Percentiles rank a stretch among this genome's conserved stretches.
phyloP scores from a whole-genome alignment of 2,888 invertebrate species.

The Trissolcus brochymenae region DNA sequence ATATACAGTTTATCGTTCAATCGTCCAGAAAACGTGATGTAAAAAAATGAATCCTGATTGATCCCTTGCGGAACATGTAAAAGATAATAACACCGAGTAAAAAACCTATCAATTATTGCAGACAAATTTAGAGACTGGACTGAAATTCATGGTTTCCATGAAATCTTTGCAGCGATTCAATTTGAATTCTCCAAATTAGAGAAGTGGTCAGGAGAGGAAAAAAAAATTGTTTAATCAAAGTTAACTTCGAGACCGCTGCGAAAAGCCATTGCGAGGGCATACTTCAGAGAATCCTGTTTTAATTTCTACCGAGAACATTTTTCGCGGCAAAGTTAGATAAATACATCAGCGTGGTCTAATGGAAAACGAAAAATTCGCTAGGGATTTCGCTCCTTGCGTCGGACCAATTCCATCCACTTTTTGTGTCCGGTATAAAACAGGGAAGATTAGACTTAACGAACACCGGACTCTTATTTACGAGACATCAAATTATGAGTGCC shows the following conservation, averaged over 20 bases:
- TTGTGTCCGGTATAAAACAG: constrained; percentile 23
- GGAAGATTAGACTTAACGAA: constrained; percentile 29
- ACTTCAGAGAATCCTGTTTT: constrained; percentile 26
- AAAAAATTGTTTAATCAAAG: constrained; percentile 18
- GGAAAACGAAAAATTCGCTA: constrained; percentile 43
- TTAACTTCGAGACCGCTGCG: constrained; percentile 1
- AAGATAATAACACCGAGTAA: too few species aligned
- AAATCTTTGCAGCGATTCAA: too few species aligned
- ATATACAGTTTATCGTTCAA: constrained; percentile 46
- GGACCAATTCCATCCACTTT: constrained; percentile 41
- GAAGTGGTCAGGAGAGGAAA: not conserved
- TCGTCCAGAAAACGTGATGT: constrained; percentile 28
- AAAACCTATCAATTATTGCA: too few species aligned
- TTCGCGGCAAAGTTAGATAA: constrained; percentile 25
- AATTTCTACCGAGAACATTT: constrained; percentile 8
- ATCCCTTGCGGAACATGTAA: too few species aligned
- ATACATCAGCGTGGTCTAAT: constrained; percentile 44
- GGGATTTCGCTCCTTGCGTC: constrained; percentile 29
- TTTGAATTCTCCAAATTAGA: not conserved
- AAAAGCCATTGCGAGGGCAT: constrained; percentile 9
- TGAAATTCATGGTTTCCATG: too few species aligned
- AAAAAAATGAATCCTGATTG: constrained; percentile 40
- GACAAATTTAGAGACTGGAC: too few species aligned
- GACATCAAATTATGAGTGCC: constrained; percentile 23
- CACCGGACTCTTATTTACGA: constrained; percentile 14